These are phyloP conservation scores for Melanotaenia duboulayi DNA, from an alignment of 2,113 vertebrate genomes.

Conservation along the genomic window DNA sequence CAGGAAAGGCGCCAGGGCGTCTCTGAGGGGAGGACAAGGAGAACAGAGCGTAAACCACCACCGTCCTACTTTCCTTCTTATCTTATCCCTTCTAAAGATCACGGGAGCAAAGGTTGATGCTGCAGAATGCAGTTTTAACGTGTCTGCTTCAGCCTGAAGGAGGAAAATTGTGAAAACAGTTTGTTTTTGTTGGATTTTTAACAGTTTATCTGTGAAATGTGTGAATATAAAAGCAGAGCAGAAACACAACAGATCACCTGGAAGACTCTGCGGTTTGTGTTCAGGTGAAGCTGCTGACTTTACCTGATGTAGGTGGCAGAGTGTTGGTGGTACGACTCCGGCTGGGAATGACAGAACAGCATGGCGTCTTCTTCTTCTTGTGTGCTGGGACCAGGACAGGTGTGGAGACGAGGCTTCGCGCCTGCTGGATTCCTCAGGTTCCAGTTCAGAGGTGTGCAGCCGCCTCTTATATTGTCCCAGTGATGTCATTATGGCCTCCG, in stretches of 20 bases:
- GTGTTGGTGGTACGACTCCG: constrained; percentile 91
- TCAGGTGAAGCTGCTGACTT: background rate
- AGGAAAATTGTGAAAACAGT: no score
- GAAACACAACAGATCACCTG: no score
- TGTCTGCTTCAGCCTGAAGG: no score
- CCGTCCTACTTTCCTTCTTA: background rate
- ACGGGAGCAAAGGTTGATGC: background rate
- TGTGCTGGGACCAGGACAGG: constrained; percentile 12
- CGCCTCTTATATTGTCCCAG: constrained; percentile 71
- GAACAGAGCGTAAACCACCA: no score
- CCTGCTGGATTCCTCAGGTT: constrained; percentile 23
- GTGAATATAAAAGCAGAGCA: no score
- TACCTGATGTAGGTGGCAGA: constrained; percentile 89
- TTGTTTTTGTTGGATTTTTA: no score
- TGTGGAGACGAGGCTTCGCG: constrained; percentile 7
- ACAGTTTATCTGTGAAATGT: no score
- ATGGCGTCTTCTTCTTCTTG: constrained; percentile 69
- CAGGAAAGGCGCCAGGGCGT: constrained; percentile 91
- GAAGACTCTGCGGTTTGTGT: no score
- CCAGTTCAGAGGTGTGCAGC: constrained; percentile 32
- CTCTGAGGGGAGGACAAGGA: constrained; percentile 78
- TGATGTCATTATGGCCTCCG: constrained; percentile 53
- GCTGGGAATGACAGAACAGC: constrained; percentile 93
- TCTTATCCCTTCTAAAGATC: constrained; percentile 30
- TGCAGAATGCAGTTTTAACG: no score